Conservation (phyloP, 2,113 vertebrate genomes). For the Beaufortia kweichowensis region DNA sequence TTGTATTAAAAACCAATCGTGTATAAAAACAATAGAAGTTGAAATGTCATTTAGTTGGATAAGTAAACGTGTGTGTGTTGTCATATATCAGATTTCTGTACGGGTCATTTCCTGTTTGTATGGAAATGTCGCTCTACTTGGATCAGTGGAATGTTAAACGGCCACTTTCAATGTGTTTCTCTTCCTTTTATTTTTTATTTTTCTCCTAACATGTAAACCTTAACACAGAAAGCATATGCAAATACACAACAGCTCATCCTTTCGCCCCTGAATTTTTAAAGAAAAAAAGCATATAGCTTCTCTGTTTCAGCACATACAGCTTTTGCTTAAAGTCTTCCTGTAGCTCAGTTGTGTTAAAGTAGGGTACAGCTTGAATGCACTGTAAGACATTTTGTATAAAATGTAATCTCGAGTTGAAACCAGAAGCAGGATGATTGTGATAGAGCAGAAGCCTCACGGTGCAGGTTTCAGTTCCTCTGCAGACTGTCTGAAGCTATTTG, state of each 20-base stretch:
- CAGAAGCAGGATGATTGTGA: slow-evolving; percentile 3
- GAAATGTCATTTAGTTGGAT: too few relatives aligned
- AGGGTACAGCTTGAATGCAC: too few relatives aligned
- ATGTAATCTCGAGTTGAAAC: not conserved
- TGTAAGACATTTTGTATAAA: too few relatives aligned
- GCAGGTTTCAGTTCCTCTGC: slow-evolving; percentile 40
- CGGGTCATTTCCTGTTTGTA: slow-evolving; percentile 10
- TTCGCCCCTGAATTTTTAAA: too few relatives aligned
- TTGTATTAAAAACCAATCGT: too few relatives aligned
- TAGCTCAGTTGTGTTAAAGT: too few relatives aligned
- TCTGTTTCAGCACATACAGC: not conserved
- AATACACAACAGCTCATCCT: too few relatives aligned
- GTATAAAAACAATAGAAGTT: too few relatives aligned
- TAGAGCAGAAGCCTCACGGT: not conserved
- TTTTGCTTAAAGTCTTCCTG: not conserved
- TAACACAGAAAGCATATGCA: too few relatives aligned
- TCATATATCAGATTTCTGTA: not conserved
- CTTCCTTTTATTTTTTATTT: not conserved
- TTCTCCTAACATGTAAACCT: too few relatives aligned
- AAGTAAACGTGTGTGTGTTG: not conserved
- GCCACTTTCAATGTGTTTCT: not conserved
- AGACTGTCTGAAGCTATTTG: slow-evolving; percentile 1
- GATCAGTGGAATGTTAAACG: not conserved
- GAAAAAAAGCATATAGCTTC: too few relatives aligned
- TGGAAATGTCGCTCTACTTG: slow-evolving; percentile 16